phyloP scores from a whole-genome alignment of 2,888 invertebrate species.

The Ophion ventricosus region DNA sequence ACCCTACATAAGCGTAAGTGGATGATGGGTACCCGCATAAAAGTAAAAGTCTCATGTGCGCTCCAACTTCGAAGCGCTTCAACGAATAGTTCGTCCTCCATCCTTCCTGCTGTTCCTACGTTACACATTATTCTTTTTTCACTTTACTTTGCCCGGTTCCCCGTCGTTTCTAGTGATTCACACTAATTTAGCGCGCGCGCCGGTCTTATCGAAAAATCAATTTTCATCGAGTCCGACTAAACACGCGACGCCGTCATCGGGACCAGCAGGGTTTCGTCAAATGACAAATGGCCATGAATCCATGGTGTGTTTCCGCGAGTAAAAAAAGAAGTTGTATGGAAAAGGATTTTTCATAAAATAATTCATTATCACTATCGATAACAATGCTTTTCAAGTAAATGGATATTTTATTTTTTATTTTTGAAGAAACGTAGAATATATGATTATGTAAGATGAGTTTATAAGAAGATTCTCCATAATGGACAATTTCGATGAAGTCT shows the following conservation, averaged over 20 bases:
- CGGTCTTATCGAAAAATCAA: slow-evolving; percentile 75
- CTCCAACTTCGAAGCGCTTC: slow-evolving; percentile 55
- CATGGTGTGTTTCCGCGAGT: not conserved
- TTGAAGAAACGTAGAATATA: not conserved
- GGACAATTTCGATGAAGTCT: not conserved
- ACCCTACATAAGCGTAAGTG: slow-evolving; percentile 56
- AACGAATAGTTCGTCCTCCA: slow-evolving; percentile 55
- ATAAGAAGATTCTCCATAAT: not conserved
- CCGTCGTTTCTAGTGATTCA: slow-evolving; percentile 71
- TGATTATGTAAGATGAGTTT: too few species aligned
- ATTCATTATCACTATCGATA: not conserved
- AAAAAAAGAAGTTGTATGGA: not conserved
- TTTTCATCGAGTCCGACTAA: slow-evolving; percentile 65
- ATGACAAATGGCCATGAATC: slow-evolving; percentile 27
- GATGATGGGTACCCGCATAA: slow-evolving; percentile 65
- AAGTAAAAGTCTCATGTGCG: slow-evolving; percentile 53
- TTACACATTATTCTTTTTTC: slow-evolving; percentile 15
- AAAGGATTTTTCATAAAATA: not conserved
- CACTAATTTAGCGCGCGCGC: slow-evolving; percentile 67
- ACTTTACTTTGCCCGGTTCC: slow-evolving; percentile 26
- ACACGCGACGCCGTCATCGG: slow-evolving; percentile 69
- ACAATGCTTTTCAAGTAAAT: not conserved
- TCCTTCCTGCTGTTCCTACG: slow-evolving; percentile 53
- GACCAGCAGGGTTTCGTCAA: slow-evolving; percentile 52
- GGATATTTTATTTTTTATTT: not conserved